These are phyloP conservation scores for Aradus depressus DNA, from an alignment of 2,888 invertebrate species.

Conservation along the genomic window DNA sequence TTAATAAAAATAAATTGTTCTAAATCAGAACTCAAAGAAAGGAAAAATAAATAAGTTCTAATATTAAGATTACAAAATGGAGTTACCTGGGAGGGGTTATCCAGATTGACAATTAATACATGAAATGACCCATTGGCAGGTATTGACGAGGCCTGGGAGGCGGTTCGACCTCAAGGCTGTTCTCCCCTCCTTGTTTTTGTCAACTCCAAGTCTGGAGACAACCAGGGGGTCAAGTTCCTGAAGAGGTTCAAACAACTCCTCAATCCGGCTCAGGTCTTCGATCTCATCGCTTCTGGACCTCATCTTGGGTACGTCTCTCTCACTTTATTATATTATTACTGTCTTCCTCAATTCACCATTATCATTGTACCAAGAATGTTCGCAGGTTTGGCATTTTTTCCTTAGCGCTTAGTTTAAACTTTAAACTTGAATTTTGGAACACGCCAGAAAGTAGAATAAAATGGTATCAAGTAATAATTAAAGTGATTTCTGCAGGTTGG, in stretches of 20 bases:
- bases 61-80: too few species aligned
- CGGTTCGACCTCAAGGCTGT: slow-evolving; percentile 53
- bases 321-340: too few species aligned
- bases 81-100: too few species aligned
- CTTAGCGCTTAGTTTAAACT: background rate
- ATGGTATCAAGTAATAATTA: too few species aligned
- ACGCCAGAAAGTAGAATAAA: too few species aligned
- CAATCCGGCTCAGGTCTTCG: slow-evolving; percentile 96
- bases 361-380: background rate
- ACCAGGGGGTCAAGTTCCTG: slow-evolving; percentile 92
- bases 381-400: background rate
- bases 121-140: too few species aligned
- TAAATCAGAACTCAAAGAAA: too few species aligned
- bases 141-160: slow-evolving; percentile 84
- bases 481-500: too few species aligned
- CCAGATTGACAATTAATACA: too few species aligned
- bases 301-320: slow-evolving; percentile 58
- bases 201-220: slow-evolving; percentile 96
- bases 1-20: too few species aligned
- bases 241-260: slow-evolving; percentile 87
- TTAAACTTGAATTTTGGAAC: background rate
- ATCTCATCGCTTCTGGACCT: slow-evolving; percentile 73
- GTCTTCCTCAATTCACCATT: too few species aligned
- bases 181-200: slow-evolving; percentile 90
- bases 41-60: too few species aligned